phyloP scores from a whole-genome alignment of 1,140 invertebrate genomes.

The Druon quercuslanigerum region DNA sequence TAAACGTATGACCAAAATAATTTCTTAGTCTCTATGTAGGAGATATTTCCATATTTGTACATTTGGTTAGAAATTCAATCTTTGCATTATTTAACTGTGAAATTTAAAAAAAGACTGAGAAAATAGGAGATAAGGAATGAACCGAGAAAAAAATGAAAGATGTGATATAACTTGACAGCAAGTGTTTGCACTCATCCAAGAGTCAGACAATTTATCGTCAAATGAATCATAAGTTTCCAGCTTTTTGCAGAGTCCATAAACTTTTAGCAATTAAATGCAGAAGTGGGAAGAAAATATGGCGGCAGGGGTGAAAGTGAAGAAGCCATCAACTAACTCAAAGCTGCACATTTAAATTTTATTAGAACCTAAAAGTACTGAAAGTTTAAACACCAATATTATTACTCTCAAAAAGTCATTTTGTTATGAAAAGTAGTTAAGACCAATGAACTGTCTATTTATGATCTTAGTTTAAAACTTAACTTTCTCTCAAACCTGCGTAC shows the following conservation, averaged over 20 bases:
- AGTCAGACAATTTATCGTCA: constrained; percentile 36
- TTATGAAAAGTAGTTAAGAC: too few relatives aligned
- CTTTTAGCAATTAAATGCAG: constrained; percentile 37
- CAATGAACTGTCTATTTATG: too few relatives aligned
- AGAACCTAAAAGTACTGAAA: not conserved
- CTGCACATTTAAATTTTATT: not conserved
- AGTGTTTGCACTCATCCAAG: not conserved
- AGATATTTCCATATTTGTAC: too few relatives aligned
- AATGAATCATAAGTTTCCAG: constrained; percentile 52
- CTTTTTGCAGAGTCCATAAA: constrained; percentile 33
- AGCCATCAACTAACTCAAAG: not conserved
- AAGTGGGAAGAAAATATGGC: not conserved
- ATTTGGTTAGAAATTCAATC: too few relatives aligned
- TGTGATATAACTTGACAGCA: not conserved
- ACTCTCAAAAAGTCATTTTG: too few relatives aligned
- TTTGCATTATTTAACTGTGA: too few relatives aligned
- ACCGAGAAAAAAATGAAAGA: not conserved
- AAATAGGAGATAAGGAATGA: too few relatives aligned
- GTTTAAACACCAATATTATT: not conserved
- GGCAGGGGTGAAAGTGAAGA: not conserved
- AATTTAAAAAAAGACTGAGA: too few relatives aligned
- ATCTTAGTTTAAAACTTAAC: too few relatives aligned
- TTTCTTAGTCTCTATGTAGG: too few relatives aligned
- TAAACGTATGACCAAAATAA: too few relatives aligned
- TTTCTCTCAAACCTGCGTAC: too few relatives aligned